These are phyloP conservation scores for Eristalinus sepulchralis DNA, from an alignment of 2,888 invertebrate species.

Conservation along the genomic window DNA sequence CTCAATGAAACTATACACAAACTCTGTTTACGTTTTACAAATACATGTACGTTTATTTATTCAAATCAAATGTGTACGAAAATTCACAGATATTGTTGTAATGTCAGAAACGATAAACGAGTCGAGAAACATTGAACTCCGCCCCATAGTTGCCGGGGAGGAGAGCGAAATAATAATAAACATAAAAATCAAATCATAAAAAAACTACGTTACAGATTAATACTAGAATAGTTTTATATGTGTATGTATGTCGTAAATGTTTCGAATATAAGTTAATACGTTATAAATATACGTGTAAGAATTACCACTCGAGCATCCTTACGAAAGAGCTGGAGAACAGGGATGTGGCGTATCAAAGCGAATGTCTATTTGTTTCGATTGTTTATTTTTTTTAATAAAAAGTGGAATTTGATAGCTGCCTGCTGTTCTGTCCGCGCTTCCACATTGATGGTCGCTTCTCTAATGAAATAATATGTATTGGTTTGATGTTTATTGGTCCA, in stretches of 20 bases:
- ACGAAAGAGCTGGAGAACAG: slow-evolving; percentile 19
- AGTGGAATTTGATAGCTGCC: slow-evolving; percentile 32
- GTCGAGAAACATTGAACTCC: slow-evolving; percentile 53
- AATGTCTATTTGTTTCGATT: slow-evolving; percentile 13
- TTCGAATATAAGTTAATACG: slow-evolving; percentile 70
- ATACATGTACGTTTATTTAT: slow-evolving; percentile 65
- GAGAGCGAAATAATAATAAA: slow-evolving; percentile 20
- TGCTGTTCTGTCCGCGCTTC: slow-evolving; percentile 29
- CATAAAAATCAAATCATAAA: slow-evolving; percentile 44
- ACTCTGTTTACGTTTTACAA: slow-evolving; percentile 49
- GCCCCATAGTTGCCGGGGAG: slow-evolving; percentile 19
- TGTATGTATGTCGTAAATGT: slow-evolving; percentile 65
- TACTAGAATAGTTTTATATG: slow-evolving; percentile 65
- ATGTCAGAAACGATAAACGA: slow-evolving; percentile 44
- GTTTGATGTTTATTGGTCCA: slow-evolving; percentile 78
- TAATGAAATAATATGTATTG: slow-evolving; percentile 37
- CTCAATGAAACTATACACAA: neutral
- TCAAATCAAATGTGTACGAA: slow-evolving; percentile 46
- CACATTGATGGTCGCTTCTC: slow-evolving; percentile 22
- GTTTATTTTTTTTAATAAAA: slow-evolving; percentile 22
- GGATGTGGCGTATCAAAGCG: slow-evolving; percentile 44
- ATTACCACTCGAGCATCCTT: slow-evolving; percentile 40
- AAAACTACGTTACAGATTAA: slow-evolving; percentile 65
- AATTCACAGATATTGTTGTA: slow-evolving; percentile 63
- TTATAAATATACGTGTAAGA: slow-evolving; percentile 64